Evolutionary conservation across 2,888 invertebrate genomes (phyloP).

Genomic region (Phengaris arion): DNA sequence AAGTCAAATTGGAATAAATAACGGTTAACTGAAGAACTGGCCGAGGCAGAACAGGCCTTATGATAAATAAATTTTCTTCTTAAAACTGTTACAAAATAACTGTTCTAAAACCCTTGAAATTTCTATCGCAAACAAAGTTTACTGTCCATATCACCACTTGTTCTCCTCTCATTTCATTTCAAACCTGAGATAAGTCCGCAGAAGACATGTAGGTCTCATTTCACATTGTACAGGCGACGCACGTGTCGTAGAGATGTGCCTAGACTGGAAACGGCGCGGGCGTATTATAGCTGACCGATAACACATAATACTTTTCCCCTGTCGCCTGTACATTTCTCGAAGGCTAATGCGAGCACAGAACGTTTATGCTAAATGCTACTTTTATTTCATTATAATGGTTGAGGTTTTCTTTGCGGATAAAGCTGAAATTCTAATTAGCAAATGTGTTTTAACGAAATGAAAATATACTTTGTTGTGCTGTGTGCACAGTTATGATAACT

Average conservation of each 20-base stretch:
- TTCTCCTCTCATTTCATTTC: not conserved
- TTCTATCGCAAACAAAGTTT: not conserved
- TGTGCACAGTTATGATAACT: too few relatives aligned
- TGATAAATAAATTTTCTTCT: too few relatives aligned
- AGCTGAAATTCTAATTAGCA: not conserved
- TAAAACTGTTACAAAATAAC: not conserved
- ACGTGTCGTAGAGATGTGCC: slow-evolving; percentile 24
- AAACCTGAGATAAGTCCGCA: slow-evolving; percentile 8
- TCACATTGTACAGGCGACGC: slow-evolving; percentile 13
- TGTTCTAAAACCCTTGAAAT: not conserved
- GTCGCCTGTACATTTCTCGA: slow-evolving; percentile 2
- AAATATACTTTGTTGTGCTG: not conserved
- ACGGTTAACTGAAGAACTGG: too few relatives aligned
- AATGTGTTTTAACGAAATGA: not conserved
- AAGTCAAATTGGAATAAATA: too few relatives aligned
- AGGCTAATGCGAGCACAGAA: not conserved
- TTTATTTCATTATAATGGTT: not conserved
- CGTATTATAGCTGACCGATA: slow-evolving; percentile 22
- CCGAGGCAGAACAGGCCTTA: too few relatives aligned
- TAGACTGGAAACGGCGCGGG: slow-evolving; percentile 10
- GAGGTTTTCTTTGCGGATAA: not conserved
- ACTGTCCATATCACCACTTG: not conserved
- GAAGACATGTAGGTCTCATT: slow-evolving; percentile 20
- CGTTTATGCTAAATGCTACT: not conserved
- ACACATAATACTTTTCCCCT: slow-evolving; percentile 17